Evolutionary conservation across 2,797 vertebrate species (phyloP).

Genomic region (Arrhamphus sclerolepis): DNA sequence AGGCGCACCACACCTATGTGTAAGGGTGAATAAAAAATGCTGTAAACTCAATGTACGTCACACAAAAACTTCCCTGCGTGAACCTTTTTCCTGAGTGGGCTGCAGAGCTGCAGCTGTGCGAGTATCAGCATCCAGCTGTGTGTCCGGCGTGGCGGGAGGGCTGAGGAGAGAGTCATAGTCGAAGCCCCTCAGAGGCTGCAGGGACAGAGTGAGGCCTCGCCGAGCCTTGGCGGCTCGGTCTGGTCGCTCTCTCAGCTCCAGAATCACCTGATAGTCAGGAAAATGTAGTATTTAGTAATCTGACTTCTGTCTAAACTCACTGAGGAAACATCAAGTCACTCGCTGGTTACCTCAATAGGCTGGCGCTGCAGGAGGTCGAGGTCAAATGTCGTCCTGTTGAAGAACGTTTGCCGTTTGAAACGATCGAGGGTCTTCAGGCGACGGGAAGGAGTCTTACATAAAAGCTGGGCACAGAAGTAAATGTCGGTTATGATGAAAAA

Average conservation of each 20-base stretch:
- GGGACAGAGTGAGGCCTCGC: constrained; percentile 73
- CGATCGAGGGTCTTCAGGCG: constrained; percentile 87
- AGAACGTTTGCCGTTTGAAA: constrained; percentile 89
- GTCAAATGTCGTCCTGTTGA: constrained; percentile 86
- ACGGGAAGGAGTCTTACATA: constrained; percentile 85
- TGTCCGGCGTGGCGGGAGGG: constrained; percentile 63
- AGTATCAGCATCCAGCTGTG: constrained; percentile 45
- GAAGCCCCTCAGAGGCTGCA: constrained; percentile 85
- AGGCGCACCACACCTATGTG: constrained; percentile 29
- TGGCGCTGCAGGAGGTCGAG: constrained; percentile 86
- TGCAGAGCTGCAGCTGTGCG: constrained; percentile 16
- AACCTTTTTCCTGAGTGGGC: constrained; percentile 51
- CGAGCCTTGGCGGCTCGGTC: constrained; percentile 70
- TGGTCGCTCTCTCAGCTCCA: constrained; percentile 76
- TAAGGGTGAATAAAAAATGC: constrained; percentile 22
- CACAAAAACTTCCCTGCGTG: constrained; percentile 75
- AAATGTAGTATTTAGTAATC: too few relatives aligned
- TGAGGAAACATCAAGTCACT: not conserved
- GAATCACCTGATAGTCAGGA: constrained; percentile 68
- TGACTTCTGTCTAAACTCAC: not conserved
- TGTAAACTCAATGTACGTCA: constrained; percentile 54
- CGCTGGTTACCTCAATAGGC: constrained; percentile 76
- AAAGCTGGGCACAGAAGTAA: constrained; percentile 76
- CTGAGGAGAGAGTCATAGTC: constrained; percentile 83
- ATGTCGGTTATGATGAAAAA: not conserved